phyloP scores from a whole-genome alignment of 2,888 invertebrate species.

The Drosophila imparisetae region DNA sequence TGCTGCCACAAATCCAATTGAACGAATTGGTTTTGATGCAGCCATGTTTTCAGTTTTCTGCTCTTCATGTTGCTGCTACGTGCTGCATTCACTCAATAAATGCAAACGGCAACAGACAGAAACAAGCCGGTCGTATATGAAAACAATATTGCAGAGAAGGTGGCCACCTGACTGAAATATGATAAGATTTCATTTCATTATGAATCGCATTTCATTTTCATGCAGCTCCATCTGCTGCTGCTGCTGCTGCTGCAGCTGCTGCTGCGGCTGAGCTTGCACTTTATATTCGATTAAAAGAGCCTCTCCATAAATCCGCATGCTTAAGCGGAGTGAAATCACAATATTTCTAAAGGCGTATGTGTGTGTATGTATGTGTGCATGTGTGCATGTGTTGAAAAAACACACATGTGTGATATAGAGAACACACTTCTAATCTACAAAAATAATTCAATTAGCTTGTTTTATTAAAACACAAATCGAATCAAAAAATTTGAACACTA shows the following conservation, averaged over 20 bases:
- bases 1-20: conserved; percentile 28
- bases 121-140: conserved; percentile 8
- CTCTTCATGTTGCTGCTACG: conserved; percentile 7
- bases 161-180: conserved; percentile 53
- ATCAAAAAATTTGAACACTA: neutral
- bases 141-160: conserved; percentile 51
- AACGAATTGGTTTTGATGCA: conserved; percentile 22
- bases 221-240: neutral
- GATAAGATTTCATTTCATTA: conserved; percentile 52
- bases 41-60: conserved; percentile 2
- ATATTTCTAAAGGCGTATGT: neutral
- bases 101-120: conserved; percentile 21
- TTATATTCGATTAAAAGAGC: conserved; percentile 15
- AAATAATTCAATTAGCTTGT: neutral
- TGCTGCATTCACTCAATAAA: conserved; percentile 14
- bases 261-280: conserved; percentile 7
- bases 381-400: neutral
- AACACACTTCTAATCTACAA: neutral
- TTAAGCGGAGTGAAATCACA: neutral
- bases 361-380: neutral
- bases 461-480: neutral
- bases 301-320: conserved; percentile 1
- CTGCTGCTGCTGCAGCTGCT: neutral
- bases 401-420: neutral
- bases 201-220: conserved; percentile 21